Base-by-base conservation (phyloP, 2,113 vertebrate genomes). In the Oncorhynchus mykiss region DNA sequence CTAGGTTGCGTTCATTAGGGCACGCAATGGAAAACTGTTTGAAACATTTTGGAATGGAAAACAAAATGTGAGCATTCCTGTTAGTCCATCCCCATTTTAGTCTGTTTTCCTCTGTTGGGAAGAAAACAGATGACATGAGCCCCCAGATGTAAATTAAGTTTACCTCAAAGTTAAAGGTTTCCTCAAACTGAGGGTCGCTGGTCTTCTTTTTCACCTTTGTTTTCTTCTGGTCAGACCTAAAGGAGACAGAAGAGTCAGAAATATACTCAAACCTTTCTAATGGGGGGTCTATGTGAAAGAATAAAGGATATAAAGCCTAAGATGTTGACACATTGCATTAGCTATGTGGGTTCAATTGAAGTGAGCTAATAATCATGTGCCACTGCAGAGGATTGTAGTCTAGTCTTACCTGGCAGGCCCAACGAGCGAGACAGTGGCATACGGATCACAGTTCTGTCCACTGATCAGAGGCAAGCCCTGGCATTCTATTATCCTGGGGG, bases 201-300 rank as follows among this genome's bases (percentile, higher is more conserved):
- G 97, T 99, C 95, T 99, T 99, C 96, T 99, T 99, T 95, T 99
- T 99, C 83, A 99, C 97, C 91, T 99, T 99, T 11, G 96, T 99
- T 93, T 97, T 99, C 95, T 95, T 99, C 88, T 99, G 98, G 89
- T 99, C 98, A 86, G 95, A 96, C 93, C 98, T 99, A 91, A 91
- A 91, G 91, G 80, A 75, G 29, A 85, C 1, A n/a, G 18, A 39
- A 5, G 18, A 45, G 25, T 25, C 25, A 31, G 25, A 67, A 18
- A 54, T 45, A 45, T 45, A 45, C 39, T 45, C 39, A 45, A 45
- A 45, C 39, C 39, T 12, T 12, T 45, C 39, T 45, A 9, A 45
- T 12, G 39, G 39, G 39, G 39, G 39, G 39, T 45, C 9, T 45
- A 45, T 45, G 11, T 45, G 2, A 45, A 45, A 45, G 8, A 45